Percentiles rank a stretch among this genome's conserved stretches.
Conservation (phyloP, 2,113 vertebrate species). For the Nasalis larvatus region DNA sequence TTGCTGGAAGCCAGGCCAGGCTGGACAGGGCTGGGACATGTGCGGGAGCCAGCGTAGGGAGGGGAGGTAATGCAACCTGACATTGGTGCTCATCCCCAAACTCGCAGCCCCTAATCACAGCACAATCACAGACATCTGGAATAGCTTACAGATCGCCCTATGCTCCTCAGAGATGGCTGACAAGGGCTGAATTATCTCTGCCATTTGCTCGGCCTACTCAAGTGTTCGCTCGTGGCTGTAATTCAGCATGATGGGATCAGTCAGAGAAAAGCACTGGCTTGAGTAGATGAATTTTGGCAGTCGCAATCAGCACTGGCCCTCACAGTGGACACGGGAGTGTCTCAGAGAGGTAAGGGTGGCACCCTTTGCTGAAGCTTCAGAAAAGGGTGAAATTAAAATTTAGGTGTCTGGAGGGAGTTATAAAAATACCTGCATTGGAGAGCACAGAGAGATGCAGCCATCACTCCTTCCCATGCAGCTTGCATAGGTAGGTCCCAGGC, state of each 20-base stretch:
- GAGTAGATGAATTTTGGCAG: conserved; percentile 28
- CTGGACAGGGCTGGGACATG: neutral
- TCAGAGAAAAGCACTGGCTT: conserved; percentile 45
- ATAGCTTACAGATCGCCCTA: neutral
- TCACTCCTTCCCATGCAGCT: neutral
- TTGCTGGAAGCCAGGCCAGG: neutral
- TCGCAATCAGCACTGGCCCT: neutral
- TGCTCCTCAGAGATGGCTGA: conserved; percentile 13
- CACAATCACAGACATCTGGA: conserved; percentile 55
- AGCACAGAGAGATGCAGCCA: neutral
- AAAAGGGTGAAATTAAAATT: conserved; percentile 44
- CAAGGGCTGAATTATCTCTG: conserved; percentile 64
- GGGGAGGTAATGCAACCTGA: conserved; percentile 11
- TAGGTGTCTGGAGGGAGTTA: neutral
- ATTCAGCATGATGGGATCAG: conserved; percentile 49
- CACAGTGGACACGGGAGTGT: neutral
- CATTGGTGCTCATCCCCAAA: neutral
- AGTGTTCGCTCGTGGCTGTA: conserved; percentile 54
- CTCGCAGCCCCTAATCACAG: conserved; percentile 55
- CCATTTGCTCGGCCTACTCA: conserved; percentile 17
- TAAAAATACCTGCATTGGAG: neutral
- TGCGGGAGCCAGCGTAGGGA: neutral
- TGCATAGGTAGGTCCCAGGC: neutral
- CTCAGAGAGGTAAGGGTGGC: neutral
- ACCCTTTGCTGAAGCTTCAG: conserved; percentile 41